These are phyloP conservation scores for Tapirus terrestris DNA, from an alignment of 2,113 vertebrate genomes.

Conservation along the genomic window DNA sequence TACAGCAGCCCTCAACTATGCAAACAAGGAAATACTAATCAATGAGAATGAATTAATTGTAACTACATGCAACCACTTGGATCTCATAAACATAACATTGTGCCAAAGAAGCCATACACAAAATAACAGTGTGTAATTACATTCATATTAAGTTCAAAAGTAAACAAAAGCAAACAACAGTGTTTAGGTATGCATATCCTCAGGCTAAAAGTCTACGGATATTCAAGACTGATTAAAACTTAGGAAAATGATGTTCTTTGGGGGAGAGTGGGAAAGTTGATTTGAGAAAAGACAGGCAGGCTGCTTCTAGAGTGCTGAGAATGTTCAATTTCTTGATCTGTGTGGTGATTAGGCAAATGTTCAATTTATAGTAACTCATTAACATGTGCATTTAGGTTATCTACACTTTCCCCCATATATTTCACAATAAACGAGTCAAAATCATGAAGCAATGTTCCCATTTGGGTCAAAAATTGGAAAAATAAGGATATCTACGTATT, in stretches of 20 bases:
- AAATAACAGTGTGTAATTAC: background rate
- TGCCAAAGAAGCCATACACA: background rate
- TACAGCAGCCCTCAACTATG: background rate
- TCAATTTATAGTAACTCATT: background rate
- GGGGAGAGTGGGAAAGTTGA: background rate
- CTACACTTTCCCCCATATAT: background rate
- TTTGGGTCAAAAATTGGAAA: background rate
- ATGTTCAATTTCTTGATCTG: background rate
- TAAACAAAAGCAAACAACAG: background rate
- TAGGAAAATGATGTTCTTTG: background rate
- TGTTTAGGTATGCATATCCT: background rate
- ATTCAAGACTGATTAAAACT: background rate
- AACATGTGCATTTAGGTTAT: background rate
- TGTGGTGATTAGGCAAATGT: background rate
- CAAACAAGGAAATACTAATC: background rate
- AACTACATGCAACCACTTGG: background rate
- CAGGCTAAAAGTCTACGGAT: background rate
- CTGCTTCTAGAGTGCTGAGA: background rate
- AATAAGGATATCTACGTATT: background rate
- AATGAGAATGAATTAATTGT: background rate
- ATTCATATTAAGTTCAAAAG: slow-evolving; percentile 22
- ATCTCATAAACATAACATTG: background rate
- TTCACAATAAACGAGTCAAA: background rate
- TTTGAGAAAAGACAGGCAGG: background rate
- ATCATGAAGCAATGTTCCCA: background rate